Base-by-base conservation (phyloP, 2,797 vertebrate genomes). In the Labroides dimidiatus region DNA sequence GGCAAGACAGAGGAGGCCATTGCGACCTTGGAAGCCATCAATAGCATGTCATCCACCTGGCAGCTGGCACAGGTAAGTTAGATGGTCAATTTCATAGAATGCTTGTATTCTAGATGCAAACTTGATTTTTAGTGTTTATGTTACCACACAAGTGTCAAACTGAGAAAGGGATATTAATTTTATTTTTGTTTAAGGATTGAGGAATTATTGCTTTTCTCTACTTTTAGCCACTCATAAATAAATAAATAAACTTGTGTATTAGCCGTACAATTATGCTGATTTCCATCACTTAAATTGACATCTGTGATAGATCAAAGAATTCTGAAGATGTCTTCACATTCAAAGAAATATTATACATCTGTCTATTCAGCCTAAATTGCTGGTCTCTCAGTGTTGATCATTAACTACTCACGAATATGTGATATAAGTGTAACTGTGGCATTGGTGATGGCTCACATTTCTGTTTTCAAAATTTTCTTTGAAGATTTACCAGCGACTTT, bases 401-500 rank as follows among this genome's bases (percentile, higher is more conserved):
- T 21, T 3, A 1, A 12, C 19, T 12, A 21, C 43, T 4, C 19
- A 4, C 41, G 4, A 16, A 42, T 42, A 16, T 42, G 41, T 42
- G 15, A 42, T 42, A 1, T 39, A 13, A 39, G 17, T 47, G 21
- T 20, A 4, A 47, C 1, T 11, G 4, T 19, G 11, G 19, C 19
- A 44, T 19, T 54, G 19, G 39, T 51, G 21, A 39, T 13, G 19
- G 6, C 4, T 42, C 45, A 47, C 42, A 27, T 42, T 58, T 21
- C 8, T 33, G n/a, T 58, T 66, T 33, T 53, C 4, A 44, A 16
- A 9, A 1, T 63, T 52, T 64, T 72, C 14, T 45, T 75, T 10
- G 15, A 83, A 99, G 98, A 97, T 99, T 82, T 98, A 96, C 85
- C 96, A 96, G 75, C 95, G 96, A 50, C 94, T 97, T 72, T 96